Base-by-base conservation (phyloP, 2,797 vertebrate species). In the Heliangelus exortis region DNA sequence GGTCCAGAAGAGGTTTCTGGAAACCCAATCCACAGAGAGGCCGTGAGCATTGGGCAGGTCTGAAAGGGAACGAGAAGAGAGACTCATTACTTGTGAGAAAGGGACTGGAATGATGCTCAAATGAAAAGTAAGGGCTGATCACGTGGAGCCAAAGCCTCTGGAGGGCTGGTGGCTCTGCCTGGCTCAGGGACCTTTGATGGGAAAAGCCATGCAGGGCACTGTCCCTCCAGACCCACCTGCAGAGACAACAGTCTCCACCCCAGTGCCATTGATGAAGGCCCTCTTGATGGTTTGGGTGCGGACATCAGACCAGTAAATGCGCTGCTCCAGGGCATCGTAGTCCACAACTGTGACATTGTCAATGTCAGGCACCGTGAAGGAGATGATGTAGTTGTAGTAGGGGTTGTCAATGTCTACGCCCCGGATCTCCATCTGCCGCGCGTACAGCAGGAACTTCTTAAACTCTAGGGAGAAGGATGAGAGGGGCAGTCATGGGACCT, bases 321-420 rank as follows among this genome's bases (percentile, higher is more conserved):
- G 98, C 93, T 99, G 98, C 97, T 99, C 99, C 15, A 98, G 76
- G 2, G 99, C 99, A 0, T 99, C 99, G 3, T 98, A 99, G 97
- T 99, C 99, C 90, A 99, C 98, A 74, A 98, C 99, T 0, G 99
- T 99, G 91, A 99, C 99, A 0, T 99, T 99, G 97, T 99, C 99
- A 0, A 99, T 99, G 95, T 99, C 99, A 0, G 99, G 99, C 95
- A 99, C 99, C 2, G 99, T 99, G 98, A 99, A 99, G 94, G 99
- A 99, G 97, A 99, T 99, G 97, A 99, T 99, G 97, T 99, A 99
- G 97, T 99, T 99, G 97, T 99, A 99, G 97, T 99, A 99, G 9
- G 99, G 99, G 94, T 99, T 99, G 68, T 99, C 99, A 1, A 99
- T 98, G 97, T 99, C 99, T 79, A 99, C 99, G 0, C 99, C 99